Percentiles rank a stretch among this genome's conserved stretches.
Conservation (phyloP, 2,113 vertebrate genomes). For the Meleagris gallopavo region DNA sequence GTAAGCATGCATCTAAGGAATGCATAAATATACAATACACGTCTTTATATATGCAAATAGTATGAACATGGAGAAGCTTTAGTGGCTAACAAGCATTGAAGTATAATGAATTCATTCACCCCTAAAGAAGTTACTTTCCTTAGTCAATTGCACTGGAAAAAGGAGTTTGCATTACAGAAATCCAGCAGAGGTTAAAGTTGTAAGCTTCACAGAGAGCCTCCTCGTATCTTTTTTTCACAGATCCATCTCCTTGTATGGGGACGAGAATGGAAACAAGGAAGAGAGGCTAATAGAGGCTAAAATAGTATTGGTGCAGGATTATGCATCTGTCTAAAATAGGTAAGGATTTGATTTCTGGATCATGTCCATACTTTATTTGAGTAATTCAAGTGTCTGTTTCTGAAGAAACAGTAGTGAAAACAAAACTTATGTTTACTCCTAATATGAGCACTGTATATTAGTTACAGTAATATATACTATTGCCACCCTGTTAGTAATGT, state of each 20-base stretch:
- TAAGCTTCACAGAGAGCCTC: background rate
- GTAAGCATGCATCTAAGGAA: background rate
- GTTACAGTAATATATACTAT: background rate
- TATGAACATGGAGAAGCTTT: background rate
- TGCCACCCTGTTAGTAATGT: background rate
- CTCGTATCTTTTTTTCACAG: background rate
- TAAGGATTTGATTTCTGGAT: background rate
- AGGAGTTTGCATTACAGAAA: background rate
- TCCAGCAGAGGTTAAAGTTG: background rate
- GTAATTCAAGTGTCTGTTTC: background rate
- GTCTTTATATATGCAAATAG: background rate
- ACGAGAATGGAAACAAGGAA: background rate
- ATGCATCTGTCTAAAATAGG: background rate
- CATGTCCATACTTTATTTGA: background rate
- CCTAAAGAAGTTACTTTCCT: background rate
- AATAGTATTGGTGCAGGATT: background rate
- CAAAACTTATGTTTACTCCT: background rate
- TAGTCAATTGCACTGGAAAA: background rate
- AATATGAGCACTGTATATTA: background rate
- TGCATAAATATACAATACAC: background rate
- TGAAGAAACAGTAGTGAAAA: background rate
- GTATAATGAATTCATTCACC: background rate
- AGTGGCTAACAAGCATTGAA: background rate
- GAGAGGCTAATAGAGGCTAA: background rate
- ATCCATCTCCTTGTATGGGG: background rate